These are phyloP conservation scores for Schizopygopsis pylzovi DNA, from an alignment of 2,797 vertebrate genomes.

Conservation along the genomic window DNA sequence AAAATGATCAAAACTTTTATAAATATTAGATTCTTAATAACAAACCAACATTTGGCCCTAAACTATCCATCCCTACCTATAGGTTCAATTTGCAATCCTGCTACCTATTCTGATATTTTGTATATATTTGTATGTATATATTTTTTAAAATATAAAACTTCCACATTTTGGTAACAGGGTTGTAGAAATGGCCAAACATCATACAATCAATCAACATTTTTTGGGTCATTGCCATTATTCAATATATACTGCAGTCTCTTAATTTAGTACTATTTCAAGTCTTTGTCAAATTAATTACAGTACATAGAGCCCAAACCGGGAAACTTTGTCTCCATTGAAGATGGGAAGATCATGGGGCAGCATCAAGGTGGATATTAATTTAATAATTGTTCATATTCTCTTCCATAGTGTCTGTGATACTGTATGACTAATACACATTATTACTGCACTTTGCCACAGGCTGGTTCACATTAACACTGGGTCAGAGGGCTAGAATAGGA, in stretches of 20 bases:
- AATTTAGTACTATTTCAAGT: neutral
- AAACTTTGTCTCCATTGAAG: constrained; percentile 91
- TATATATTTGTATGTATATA: too few species aligned
- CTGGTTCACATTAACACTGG: constrained; percentile 93
- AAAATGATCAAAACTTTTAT: too few species aligned
- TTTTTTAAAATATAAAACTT: too few species aligned
- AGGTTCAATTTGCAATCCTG: neutral
- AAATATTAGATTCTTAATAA: neutral
- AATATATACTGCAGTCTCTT: neutral
- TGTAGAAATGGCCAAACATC: neutral
- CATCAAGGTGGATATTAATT: constrained; percentile 83
- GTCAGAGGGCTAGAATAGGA: constrained; percentile 89
- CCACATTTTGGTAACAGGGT: neutral
- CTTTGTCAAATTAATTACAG: constrained; percentile 63
- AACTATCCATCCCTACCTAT: neutral
- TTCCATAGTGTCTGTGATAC: neutral
- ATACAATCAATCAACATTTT: neutral
- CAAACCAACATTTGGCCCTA: neutral
- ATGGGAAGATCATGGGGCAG: constrained; percentile 84
- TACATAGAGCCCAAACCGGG: constrained; percentile 92
- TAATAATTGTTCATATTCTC: neutral
- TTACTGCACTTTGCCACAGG: constrained; percentile 72
- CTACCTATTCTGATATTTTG: neutral
- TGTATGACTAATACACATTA: neutral
- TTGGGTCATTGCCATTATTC: neutral